Percentiles rank a stretch among this genome's conserved stretches.
phyloP scores from a whole-genome alignment of 2,888 invertebrate genomes.

The Brachyptera risi region DNA sequence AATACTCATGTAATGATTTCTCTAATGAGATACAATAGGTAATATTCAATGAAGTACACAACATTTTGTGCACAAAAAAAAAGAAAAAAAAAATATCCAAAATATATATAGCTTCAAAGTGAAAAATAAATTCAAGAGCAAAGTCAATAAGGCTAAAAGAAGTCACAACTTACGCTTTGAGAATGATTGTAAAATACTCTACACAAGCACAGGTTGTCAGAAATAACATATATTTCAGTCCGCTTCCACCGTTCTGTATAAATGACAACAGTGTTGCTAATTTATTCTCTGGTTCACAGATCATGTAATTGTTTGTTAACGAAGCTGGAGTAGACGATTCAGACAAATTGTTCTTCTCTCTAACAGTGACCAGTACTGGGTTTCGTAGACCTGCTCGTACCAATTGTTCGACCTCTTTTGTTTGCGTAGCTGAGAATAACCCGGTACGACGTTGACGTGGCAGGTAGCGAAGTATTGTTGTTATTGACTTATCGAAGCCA shows the following conservation, averaged over 20 bases:
- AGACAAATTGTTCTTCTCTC: conserved; percentile 59
- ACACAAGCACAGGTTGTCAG: conserved; percentile 95
- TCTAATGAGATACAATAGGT: no score
- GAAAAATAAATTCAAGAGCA: no score
- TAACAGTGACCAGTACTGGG: conserved; percentile 85
- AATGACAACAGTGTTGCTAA: conserved; percentile 75
- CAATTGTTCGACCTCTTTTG: conserved; percentile 85
- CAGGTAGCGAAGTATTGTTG: conserved; percentile 83
- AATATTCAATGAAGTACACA: not conserved
- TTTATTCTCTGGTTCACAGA: conserved; percentile 76
- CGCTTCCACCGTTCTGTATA: conserved; percentile 53
- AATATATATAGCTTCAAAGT: no score
- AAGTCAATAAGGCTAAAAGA: not conserved
- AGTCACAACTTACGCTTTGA: conserved; percentile 40
- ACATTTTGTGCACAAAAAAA: not conserved
- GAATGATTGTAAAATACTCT: conserved; percentile 72
- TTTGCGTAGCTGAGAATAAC: conserved; percentile 98
- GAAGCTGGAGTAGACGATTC: conserved; percentile 46
- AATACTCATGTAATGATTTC: no score
- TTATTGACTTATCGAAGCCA: conserved; percentile 82
- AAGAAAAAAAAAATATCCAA: not conserved
- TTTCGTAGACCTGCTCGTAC: conserved; percentile 92
- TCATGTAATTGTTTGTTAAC: conserved; percentile 67
- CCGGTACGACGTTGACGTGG: conserved; percentile 94
- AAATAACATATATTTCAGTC: conserved; percentile 77